Base-by-base conservation (phyloP, 2,888 invertebrate species). In the Tethea ocularis region DNA sequence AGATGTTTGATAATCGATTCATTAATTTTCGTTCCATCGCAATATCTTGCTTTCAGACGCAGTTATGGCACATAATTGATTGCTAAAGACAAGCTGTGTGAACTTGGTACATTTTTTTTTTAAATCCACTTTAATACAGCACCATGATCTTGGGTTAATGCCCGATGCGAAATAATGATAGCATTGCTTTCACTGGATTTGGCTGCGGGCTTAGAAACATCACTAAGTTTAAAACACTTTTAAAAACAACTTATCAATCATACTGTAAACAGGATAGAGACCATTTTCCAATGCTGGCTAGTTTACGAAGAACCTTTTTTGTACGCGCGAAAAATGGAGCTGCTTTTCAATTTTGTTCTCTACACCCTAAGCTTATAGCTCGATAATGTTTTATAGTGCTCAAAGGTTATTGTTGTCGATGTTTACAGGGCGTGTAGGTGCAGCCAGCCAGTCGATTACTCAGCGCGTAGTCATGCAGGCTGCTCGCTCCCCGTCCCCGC, bases 401-500 rank as follows among this genome's bases (percentile, higher is more conserved):
- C 13, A 54, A 54, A 22, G 20, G 29, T 53, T 63, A 64, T 68
- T 62, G 57, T 68, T 59, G 71, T 65, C 55, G 64, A 69, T 73
- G 77, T 79, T 80, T 73, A 70, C 78, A 76, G 77, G 79, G 75
- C 77, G 78, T 78, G 83, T 87, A 87, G 87, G 86, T 87, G 87
- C 87, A 85, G 78, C 75, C 86, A 85, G 78, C 75, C 75, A 77
- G 81, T 80, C 75, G 84, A 86, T 89, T 88, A 89, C 80, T 89
- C 91, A 91, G 83, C 81, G 78, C 65, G 76, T 76, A 88, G 87
- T 87, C 88, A 90, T 87, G 86, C 87, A 84, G 84, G 84, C 82
- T 78, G 78, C 62, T 73, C 71, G 74, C 70, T 68, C 72, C 74
- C 68, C 76, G 72, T 68, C 77, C 72, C 75, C 80, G 78, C 80